Base-by-base conservation (phyloP, 2,888 invertebrate species). In the Cheilosia vulpina region DNA sequence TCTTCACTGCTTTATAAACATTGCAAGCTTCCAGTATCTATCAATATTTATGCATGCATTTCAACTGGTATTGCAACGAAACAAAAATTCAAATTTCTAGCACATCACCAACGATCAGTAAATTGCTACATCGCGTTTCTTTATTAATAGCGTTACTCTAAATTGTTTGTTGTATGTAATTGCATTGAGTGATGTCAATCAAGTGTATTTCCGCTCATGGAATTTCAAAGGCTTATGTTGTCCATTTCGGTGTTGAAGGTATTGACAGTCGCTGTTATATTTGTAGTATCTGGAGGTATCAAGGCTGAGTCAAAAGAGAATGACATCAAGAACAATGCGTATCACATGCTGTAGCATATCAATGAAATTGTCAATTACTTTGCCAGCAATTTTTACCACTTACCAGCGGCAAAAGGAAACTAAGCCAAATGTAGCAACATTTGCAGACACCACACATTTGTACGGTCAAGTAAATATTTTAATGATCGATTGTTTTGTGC, bases 391-490 rank as follows among this genome's bases (percentile, higher is more conserved):
- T 57, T 58, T 11, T 52, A 24, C 50, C 63, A 72, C 58, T 57
- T 47, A 63, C 24, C 21, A 47, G n/a, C 38, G 55, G 62, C 19
- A 21, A 31, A 55, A 41, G 62, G 5, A 31, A 69, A 41, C 45
- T 17, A 19, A 62, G 19, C 38, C 55, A 31, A 66, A 53, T 58
- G 50, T 45, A 69, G 63, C 53, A 45, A 62, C 50, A 31, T 63
- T 50, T 50, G 24, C 63, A 57, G 19, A 79, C 58, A 72, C 58
- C 31, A 52, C 47, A 57, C 47, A 34, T 47, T 38, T 52, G 57
- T 41, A 52, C 58, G 57, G 58, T 57, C 72, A 50, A 31, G 57
- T 43, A 63, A 50, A 57, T 78, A 72, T 78, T 78, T 78, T 78
- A 78, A 78, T 78, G 71, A 65, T 78, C 76, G 41, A 76, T 66